A percentile compares a stretch with the other conserved stretches of the same genome.
Conservation (phyloP, 2,797 vertebrate species). For the Peromyscus attwateri region DNA sequence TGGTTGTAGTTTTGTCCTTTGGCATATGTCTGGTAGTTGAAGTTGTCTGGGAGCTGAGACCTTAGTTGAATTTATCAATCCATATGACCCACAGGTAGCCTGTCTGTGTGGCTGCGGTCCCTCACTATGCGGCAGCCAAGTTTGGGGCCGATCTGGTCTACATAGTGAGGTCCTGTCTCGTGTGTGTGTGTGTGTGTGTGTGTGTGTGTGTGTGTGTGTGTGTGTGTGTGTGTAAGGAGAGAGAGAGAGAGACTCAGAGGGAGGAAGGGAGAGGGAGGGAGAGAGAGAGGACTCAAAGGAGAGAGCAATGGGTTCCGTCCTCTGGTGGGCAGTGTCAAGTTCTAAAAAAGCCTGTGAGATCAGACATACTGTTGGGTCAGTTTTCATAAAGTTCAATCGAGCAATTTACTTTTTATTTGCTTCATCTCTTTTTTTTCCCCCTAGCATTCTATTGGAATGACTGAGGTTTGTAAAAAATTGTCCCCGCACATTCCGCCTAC, state of each 20-base stretch:
- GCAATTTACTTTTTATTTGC: not conserved
- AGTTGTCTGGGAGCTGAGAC: not conserved
- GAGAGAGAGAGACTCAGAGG: not conserved
- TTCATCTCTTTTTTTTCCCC: not conserved
- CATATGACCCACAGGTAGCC: not conserved
- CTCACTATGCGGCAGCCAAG: not conserved
- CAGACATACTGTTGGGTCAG: not conserved
- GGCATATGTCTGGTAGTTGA: not conserved
- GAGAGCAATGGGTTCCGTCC: not conserved
- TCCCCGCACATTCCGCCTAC: not conserved
- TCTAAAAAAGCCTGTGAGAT: not conserved
- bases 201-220: not conserved
- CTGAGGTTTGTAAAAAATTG: not conserved
- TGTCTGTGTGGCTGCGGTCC: not conserved
- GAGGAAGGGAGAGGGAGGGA: not conserved
- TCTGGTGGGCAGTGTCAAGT: not conserved
- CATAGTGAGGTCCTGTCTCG: not conserved
- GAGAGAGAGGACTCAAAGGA: not conserved
- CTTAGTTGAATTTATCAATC: not conserved
- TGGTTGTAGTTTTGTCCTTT: not conserved
- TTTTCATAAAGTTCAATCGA: constrained; percentile 43
- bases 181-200: not conserved
- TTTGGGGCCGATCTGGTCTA: not conserved
- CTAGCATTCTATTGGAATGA: constrained; percentile 7
- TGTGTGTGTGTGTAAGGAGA: not conserved